A percentile compares a stretch with the other conserved stretches of the same genome.
phyloP scores from a whole-genome alignment of 2,888 invertebrate genomes.

The Mythimna vitellina region DNA sequence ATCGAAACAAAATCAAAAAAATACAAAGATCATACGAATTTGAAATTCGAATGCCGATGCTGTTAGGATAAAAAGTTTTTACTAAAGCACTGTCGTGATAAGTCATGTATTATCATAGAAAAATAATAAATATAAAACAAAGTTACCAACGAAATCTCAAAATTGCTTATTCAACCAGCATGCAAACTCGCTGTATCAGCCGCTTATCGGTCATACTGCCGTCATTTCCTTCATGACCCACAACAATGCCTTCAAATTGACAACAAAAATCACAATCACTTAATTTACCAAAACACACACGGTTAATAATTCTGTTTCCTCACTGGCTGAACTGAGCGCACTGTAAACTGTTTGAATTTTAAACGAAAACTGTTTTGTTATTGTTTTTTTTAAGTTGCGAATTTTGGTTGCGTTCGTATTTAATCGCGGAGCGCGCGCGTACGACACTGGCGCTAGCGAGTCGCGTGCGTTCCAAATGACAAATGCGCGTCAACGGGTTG shows the following conservation, averaged over 20 bases:
- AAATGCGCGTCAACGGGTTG: slow-evolving; percentile 86
- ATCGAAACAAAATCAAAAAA: neutral
- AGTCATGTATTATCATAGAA: neutral
- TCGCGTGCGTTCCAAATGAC: slow-evolving; percentile 85
- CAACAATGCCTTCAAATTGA: slow-evolving; percentile 68
- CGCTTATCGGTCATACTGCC: slow-evolving; percentile 80
- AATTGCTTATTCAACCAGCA: slow-evolving; percentile 57
- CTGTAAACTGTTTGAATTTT: slow-evolving; percentile 58
- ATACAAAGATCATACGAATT: neutral
- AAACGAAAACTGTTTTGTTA: slow-evolving; percentile 58
- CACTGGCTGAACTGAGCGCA: slow-evolving; percentile 64
- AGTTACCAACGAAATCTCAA: slow-evolving; percentile 63
- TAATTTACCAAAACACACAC: slow-evolving; percentile 65
- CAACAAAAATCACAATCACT: slow-evolving; percentile 65
- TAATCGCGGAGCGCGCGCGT: slow-evolving; percentile 73
- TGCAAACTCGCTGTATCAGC: slow-evolving; percentile 69
- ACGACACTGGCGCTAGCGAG: slow-evolving; percentile 75
- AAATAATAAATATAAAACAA: slow-evolving; percentile 26
- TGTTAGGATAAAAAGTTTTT: neutral
- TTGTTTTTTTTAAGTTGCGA: slow-evolving; percentile 66
- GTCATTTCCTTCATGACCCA: slow-evolving; percentile 82
- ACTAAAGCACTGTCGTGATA: neutral
- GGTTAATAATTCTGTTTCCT: slow-evolving; percentile 53
- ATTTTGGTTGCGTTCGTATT: slow-evolving; percentile 72
- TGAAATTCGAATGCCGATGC: neutral